Base-by-base conservation (phyloP, 64 coral and sea anemone genomes). In the Stichodactyla mertensii region DNA sequence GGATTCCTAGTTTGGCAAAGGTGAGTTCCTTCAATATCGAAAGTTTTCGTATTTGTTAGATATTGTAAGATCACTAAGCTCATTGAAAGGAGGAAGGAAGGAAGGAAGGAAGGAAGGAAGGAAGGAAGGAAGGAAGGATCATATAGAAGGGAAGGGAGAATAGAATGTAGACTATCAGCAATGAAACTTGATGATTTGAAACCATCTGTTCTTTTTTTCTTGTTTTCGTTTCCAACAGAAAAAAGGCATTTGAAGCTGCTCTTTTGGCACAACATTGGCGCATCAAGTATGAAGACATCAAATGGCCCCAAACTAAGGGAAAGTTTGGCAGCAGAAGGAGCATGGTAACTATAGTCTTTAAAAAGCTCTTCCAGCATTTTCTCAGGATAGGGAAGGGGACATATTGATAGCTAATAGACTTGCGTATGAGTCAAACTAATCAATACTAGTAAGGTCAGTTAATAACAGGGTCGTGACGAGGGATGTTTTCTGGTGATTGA, bases 201-300 rank as follows among this genome's bases (percentile, higher is more conserved):
- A 22, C 6, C 19, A 66, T 66, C 19, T 20, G 22, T 6, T 66
- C 22, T 66, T 20, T 66, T 66, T 66, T n/a, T 22, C 18, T 61
- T 69, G 4, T 67, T 3, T 12, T 31, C 12, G 10, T 74, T 74
- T 74, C 10, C 19, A 27, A 27, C 26, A 97, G 94, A 55, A 97
- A 97, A 64, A 86, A 93, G 87, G 87, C 88, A 24, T 97, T 97
- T 61, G 94, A 97, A 71, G 94, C 91, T 64, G 80, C 91, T 53
- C 22, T 97, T 61, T 57, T 90, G 27, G 91, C 90, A 52, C 87
- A 92, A 58, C 88, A 71, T 23, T 97, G 94, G 94, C 71, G 86
- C 87, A 81, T 97, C 55, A 93, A 97, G 61, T 92, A 89, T 26
- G 91, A 97, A 64, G 91, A 97, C 24, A 93, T 97, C 55, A 83